Percentiles rank a stretch among this genome's conserved stretches.
phyloP scores from a whole-genome alignment of 2,888 invertebrate species.

The Ormyrus nitidulus region DNA sequence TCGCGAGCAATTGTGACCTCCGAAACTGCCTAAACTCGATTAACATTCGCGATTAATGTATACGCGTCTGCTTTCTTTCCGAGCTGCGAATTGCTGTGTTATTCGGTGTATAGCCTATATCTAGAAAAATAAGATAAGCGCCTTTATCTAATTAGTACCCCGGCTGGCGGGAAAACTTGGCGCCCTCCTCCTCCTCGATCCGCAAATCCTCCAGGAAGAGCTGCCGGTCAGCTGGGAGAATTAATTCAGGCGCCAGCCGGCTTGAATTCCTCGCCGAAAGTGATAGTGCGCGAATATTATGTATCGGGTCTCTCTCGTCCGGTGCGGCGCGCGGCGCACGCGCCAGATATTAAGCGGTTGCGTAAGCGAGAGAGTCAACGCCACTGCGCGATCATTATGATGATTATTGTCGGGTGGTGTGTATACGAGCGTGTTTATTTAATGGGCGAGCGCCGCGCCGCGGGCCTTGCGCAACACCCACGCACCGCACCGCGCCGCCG shows the following conservation, averaged over 20 bases:
- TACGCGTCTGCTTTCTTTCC: no score
- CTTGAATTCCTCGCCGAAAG: constrained; percentile 48
- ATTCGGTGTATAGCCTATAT: no score
- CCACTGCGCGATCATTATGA: constrained; percentile 28
- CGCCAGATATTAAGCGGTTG: constrained; percentile 42
- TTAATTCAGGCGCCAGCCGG: constrained; percentile 11
- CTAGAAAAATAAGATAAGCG: no score
- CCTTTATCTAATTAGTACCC: no score
- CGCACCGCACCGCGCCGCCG: constrained; percentile 15
- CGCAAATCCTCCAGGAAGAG: no score
- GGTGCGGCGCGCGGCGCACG: constrained; percentile 7
- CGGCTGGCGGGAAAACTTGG: no score
- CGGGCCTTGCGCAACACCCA: constrained; percentile 44
- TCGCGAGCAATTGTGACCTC: no score
- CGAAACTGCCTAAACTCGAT: no score
- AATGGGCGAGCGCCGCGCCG: constrained; percentile 7
- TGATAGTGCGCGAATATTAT: constrained; percentile 53
- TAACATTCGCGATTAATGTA: no score
- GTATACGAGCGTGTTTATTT: constrained; percentile 27
- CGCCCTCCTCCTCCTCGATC: no score
- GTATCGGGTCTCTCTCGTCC: neutral
- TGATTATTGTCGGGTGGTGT: constrained; percentile 35
- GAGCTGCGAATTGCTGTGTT: no score
- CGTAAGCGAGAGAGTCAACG: constrained; percentile 41
- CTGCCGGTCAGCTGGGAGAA: neutral